Base-by-base conservation (phyloP, 2,113 vertebrate species). In the Sapajus apella region DNA sequence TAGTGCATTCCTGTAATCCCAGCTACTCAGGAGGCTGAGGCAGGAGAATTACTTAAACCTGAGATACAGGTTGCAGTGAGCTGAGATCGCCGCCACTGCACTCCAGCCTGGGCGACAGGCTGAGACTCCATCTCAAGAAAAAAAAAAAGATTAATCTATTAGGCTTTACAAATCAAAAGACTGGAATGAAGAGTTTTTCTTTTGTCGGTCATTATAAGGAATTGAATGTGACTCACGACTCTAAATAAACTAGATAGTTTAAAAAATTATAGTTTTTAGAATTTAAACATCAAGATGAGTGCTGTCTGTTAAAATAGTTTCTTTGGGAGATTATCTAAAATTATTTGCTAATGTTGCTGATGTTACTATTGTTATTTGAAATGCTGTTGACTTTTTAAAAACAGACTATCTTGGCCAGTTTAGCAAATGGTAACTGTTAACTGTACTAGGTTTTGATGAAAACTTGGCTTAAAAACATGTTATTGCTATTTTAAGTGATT, bases 401-500 rank as follows among this genome's bases (percentile, higher is more conserved):
- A 91, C 61, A 23, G 18, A 37, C 20, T 47, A 0, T 97, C 32
- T 97, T 94, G 40, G 16, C 32, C 56, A 79, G 37, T 86, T 96
- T 95, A 95, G 79, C 17, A 97, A 17, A 93, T 88, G 13, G 37
- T 95, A 87, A 96, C 35, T 93, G 27, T 85, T 96, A 79, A 92
- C 92, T 83, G 30, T 97, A 45, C 16, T 96, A 95, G 87, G 88
- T 52, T 94, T 96, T 90, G 91, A 72, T 85, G 90, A 93, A 66
- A 95, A 16, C 87, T 94, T 97, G 43, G 16, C 87, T 97, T 97
- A 91, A 94, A 98, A 93, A 91, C 56, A 96, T 95, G 96, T 40
- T 11, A 27, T 98, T 97, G 92, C 0, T 97, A 43, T 97, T 98
- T 98, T 82, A 94, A 99, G 99, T 99, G 96, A 99, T 99, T 97